phyloP scores from a whole-genome alignment of 2,113 vertebrate species.

The Phaetusa simplex region DNA sequence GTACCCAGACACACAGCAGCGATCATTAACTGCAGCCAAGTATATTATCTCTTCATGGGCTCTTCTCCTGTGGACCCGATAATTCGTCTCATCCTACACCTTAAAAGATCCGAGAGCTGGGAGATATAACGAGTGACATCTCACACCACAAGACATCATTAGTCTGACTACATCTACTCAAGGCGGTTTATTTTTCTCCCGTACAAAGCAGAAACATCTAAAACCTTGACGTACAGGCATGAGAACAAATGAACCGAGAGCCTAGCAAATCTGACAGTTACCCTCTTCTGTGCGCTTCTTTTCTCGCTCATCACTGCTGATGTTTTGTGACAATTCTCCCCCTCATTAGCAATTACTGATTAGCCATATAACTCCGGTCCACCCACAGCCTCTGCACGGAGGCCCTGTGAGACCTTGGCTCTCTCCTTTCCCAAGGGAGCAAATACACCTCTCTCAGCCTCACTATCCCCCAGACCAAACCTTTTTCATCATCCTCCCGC shows the following conservation, averaged over 20 bases:
- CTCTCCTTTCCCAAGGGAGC: not conserved
- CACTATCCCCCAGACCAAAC: not conserved
- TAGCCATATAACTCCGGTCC: not conserved
- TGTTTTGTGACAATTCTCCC: not conserved
- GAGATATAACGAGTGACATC: not conserved
- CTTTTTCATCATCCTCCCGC: not conserved
- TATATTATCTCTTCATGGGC: not conserved
- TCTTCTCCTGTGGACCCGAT: not conserved
- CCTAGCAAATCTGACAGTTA: not conserved
- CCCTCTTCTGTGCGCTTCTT: not conserved
- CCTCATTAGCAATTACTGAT: not conserved
- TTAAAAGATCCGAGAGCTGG: not conserved
- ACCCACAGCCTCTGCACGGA: not conserved
- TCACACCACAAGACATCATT: not conserved
- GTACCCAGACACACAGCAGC: not conserved
- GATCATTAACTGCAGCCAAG: not conserved
- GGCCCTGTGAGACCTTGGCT: not conserved
- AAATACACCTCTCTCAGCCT: not conserved
- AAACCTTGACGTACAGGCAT: not conserved
- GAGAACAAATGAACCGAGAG: not conserved
- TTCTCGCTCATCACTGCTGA: not conserved
- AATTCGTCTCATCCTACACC: not conserved
- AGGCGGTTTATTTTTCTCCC: conserved; percentile 1
- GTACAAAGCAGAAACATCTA: not conserved
- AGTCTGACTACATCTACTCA: not conserved